Percentiles rank a stretch among this genome's conserved stretches.
phyloP scores from a whole-genome alignment of 1,140 invertebrate species.

The Pinna nobilis region DNA sequence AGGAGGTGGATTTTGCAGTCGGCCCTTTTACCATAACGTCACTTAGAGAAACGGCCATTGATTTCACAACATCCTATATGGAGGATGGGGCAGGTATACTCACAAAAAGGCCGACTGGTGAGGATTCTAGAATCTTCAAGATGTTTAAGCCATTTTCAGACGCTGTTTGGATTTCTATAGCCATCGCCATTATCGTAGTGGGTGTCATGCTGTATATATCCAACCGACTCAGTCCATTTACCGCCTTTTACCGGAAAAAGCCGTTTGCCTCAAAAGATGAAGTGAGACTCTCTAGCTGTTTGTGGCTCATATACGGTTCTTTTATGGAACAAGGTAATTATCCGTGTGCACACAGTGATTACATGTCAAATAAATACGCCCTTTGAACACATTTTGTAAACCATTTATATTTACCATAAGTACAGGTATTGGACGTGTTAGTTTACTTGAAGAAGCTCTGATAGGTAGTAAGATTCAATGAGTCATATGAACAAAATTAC shows the following conservation, averaged over 20 bases:
- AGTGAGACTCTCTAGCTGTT: neutral
- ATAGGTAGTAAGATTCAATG: too few relatives aligned
- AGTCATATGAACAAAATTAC: too few relatives aligned
- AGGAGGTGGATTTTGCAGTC: conserved; percentile 60
- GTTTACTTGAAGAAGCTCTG: too few relatives aligned
- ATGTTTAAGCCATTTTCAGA: conserved; percentile 52
- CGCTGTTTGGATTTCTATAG: conserved; percentile 49
- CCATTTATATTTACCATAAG: too few relatives aligned
- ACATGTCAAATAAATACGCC: too few relatives aligned
- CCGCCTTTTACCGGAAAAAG: neutral
- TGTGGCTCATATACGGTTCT: neutral
- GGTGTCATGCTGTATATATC: conserved; percentile 46
- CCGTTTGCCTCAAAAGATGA: too few relatives aligned
- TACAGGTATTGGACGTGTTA: too few relatives aligned
- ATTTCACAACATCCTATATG: conserved; percentile 58
- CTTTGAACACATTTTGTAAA: too few relatives aligned
- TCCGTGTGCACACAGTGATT: too few relatives aligned
- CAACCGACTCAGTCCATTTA: conserved; percentile 44
- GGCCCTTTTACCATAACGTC: conserved; percentile 62
- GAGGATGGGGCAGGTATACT: conserved; percentile 59
- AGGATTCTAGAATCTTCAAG: conserved; percentile 50
- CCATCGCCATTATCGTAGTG: conserved; percentile 28
- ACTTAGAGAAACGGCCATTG: conserved; percentile 53
- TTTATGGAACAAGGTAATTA: conserved; percentile 7
- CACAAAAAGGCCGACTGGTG: conserved; percentile 35